Evolutionary conservation across 2,888 invertebrate species (phyloP), one percentile per base, ranked within the genome.

Genomic region (Agrochola litura): DNA sequence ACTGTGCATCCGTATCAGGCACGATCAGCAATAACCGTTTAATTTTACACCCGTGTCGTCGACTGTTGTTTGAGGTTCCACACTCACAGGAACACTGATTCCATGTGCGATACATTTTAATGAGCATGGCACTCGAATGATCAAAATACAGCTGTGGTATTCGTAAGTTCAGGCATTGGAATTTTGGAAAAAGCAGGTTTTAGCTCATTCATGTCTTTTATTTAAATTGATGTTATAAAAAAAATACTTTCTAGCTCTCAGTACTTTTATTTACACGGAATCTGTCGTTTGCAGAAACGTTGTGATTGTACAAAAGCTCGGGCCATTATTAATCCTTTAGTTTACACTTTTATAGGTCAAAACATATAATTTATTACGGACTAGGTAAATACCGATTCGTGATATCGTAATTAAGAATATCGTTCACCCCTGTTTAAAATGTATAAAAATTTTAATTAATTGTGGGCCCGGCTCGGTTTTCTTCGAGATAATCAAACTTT

Each of bases 91-190:
- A 91, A 91, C 88, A 89, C 82, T 81, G 91, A 92, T 92, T 88
- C 79, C 83, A 86, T 86, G 87, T 83, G 89, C 85, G 91, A 92
- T 92, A 91, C 90, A 90, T 92, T 90, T 89, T 89, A 89, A 92
- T 88, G 81, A 65, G 70, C 82, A 70, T 56, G 72, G 71, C 56
- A 68, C 58, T 71, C n/a, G 66, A 52, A n/a, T 76, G 22, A 75
- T 76, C 76, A 69, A 83, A 80, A 56, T 61, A 73, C 58, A 79
- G 52, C 56, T 56, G 37, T 46, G 30, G 54, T 43, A 66, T 58
- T 72, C 30, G 10, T 64, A 56, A 54, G 49, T 71, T 73, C n/a
- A 12, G n/a, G 12, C n/a, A 6, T 61, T 65, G 37, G 6, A 65
- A 54, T 81, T 81, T 65, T 60, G n/a, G 30, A 65, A 64, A 43